These are phyloP conservation scores for Xestia c-nigrum DNA, from an alignment of 2,888 invertebrate species.

Conservation along the genomic window DNA sequence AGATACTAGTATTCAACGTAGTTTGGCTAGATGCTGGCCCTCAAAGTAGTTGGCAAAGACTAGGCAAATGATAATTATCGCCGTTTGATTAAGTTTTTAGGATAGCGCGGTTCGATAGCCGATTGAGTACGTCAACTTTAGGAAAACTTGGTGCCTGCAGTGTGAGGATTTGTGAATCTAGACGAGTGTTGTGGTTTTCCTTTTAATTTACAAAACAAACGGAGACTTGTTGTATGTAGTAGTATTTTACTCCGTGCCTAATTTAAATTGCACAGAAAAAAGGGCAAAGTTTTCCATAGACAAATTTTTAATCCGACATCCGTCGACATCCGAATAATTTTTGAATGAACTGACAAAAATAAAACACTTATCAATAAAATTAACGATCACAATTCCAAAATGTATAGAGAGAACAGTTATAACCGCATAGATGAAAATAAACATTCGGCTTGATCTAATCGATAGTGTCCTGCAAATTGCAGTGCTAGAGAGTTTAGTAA, in stretches of 20 bases:
- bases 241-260: background rate
- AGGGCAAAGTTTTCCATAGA: background rate
- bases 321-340: too few species aligned
- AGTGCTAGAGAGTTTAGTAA: too few species aligned
- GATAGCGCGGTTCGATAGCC: background rate
- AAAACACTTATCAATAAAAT: too few species aligned
- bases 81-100: background rate
- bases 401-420: too few species aligned
- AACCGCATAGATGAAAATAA: too few species aligned
- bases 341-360: too few species aligned
- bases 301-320: too few species aligned
- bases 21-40: background rate
- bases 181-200: background rate
- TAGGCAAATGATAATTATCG: background rate
- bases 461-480: too few species aligned
- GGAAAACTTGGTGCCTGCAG: background rate
- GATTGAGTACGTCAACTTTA: background rate
- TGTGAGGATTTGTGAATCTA: too few species aligned
- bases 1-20: background rate
- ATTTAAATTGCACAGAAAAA: background rate
- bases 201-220: background rate
- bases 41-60: background rate
- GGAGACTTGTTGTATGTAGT: background rate
- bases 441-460: too few species aligned
- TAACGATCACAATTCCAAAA: too few species aligned